Evolutionary conservation across 1,140 invertebrate species (phyloP), one percentile per base, ranked within the genome.

Genomic region (Berghia stephanieae): DNA sequence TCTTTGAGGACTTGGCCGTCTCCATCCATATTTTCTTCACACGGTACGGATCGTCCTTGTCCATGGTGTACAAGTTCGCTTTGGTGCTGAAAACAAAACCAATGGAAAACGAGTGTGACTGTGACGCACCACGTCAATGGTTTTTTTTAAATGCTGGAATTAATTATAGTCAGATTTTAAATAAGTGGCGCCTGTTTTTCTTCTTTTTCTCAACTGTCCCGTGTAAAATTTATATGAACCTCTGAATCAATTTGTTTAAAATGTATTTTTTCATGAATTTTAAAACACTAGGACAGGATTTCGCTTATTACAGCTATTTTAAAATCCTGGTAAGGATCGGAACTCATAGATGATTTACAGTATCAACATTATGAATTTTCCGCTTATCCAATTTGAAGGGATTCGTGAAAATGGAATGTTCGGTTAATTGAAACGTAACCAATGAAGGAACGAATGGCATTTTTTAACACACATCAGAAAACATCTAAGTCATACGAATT

Each of bases 1-100:
- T 88, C 21, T 82, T 77, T 0, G 86, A 84, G 0, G 85, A 71
- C 10, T 82, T 80, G 3, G 86, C 44, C 0, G 83, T 82, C 57
- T 88, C 85, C 1, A 40, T 74, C 82, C 82, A 82, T 0, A 79
- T 77, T 57, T 83, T 83, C 18, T 75, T 68, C 76, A 78, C 80
- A 16, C 76, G 69, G 36, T 44, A 38, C 5, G 81, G 76, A 18
- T 83, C 79, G n/a, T 79, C 82, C 1, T 36, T 70, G 24, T 84
- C 74, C 2, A 85, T 57, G 13, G 71, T 70, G 79, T 80, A 84
- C 4, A 86, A 55, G 73, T 79, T 79, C 24, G 78, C 77, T 67
- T 86, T 86, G 43, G 79, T 84, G 52, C 78, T 70, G 79, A 75
- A 81, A 36, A 83, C 80, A 4, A 24, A 46, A 27, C 1, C 24